Evolutionary conservation across 37 sponge, comb jelly and placozoan genomes (phyloP), one percentile per base, ranked within the genome.

Genomic region (Trichoplax adhaerens): DNA sequence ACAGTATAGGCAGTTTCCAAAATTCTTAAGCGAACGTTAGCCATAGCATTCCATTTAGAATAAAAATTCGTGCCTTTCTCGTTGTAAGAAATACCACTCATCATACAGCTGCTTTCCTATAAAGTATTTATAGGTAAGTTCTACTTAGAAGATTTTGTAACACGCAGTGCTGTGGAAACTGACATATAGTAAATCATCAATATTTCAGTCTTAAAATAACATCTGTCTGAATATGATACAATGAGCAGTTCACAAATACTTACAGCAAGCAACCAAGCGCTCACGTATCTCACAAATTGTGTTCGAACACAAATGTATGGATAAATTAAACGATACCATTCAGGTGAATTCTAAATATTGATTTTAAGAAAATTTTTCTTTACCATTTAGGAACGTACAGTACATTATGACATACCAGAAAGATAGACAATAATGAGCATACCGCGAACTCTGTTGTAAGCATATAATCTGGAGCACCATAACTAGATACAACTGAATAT

Each of bases 51-150:
- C 88, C 88, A 87, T 49, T 82, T 74, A 47, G 29, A 29, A 29
- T 29, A 29, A 29, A 29, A 29, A 29, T 66, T 65, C 50, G 75
- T 72, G 12, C 72, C 77, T 52, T 60, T 57, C 1, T 77, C 81
- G 56, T 77, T 81, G 77, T 77, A 87, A 0, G 86, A 77, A n/a
- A 87, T 77, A 0, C 94, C 94, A 53, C 86, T 85, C 7, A 85
- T 54, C 50, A 93, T 87, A 65, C 88, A 93, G 8, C 88, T 72
- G 4, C 86, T 83, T 65, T 93, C 94, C 81, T 84, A 65, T 29
- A 29, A 29, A 29, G 29, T 29, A 29, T 29, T 29, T 29, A 29
- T 29, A 29, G 0, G 65, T 5, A 49, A 71, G 68, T 68, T 75
- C 82, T 3, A 82, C 78, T 53, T 64, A 58, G 46, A 65, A 50